Evolutionary conservation across 2,888 invertebrate genomes (phyloP).

Genomic region (Cecidostiba fungosa): DNA sequence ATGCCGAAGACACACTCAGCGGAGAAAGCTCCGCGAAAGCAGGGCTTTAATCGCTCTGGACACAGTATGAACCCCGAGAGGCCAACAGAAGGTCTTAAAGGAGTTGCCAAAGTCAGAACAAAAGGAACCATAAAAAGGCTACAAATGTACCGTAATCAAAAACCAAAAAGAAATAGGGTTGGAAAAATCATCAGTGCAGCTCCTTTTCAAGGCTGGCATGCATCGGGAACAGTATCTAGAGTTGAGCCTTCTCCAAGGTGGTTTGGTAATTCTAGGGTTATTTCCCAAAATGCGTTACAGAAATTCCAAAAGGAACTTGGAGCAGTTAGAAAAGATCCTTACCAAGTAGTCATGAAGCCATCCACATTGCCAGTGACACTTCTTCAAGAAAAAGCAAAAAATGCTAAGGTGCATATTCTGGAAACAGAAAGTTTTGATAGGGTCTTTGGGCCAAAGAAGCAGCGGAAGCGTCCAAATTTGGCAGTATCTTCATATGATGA

Average conservation of each 20-base stretch:
- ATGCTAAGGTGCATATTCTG: constrained; percentile 94
- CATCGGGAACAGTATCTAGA: constrained; percentile 94
- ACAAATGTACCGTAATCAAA: constrained; percentile 99
- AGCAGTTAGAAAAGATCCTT: constrained; percentile 96
- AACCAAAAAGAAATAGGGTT: constrained; percentile 93
- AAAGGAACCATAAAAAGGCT: constrained; percentile 97
- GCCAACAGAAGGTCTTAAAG: constrained; percentile 88
- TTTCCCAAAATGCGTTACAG: constrained; percentile 94
- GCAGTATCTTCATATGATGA: constrained; percentile 89
- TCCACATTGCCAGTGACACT: constrained; percentile 96
- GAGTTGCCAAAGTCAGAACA: constrained; percentile 92
- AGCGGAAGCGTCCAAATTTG: constrained; percentile 93
- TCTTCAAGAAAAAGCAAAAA: constrained; percentile 94
- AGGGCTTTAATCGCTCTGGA: constrained; percentile 91
- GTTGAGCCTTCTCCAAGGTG: constrained; percentile 99
- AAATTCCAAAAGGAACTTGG: constrained; percentile 97
- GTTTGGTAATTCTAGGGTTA: constrained; percentile 99
- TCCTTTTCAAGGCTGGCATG: constrained; percentile 95
- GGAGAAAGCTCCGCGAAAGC: constrained; percentile 89
- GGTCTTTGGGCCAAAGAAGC: constrained; percentile 97
- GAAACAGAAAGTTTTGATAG: constrained; percentile 97
- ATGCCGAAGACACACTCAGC: constrained; percentile 91
- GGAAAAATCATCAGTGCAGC: constrained; percentile 97
- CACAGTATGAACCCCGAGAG: constrained; percentile 98
- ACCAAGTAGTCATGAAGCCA: constrained; percentile 98